phyloP scores from a whole-genome alignment of 2,888 invertebrate species.

The Heliconius cydno region DNA sequence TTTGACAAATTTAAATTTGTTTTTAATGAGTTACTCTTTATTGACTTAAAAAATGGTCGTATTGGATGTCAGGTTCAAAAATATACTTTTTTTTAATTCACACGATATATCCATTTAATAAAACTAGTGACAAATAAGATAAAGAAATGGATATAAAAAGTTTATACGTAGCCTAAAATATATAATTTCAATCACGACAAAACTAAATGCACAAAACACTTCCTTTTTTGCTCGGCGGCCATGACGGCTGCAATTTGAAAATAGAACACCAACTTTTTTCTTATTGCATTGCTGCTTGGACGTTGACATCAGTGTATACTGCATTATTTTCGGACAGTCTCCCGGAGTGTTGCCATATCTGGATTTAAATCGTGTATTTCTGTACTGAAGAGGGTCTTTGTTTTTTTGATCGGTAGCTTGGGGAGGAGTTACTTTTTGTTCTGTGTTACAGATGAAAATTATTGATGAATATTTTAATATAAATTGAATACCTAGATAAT shows the following conservation, averaged over 20 bases:
- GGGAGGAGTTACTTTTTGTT: constrained; percentile 16
- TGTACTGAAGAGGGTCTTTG: constrained; percentile 14
- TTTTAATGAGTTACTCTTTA: too few species aligned
- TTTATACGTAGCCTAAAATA: neutral
- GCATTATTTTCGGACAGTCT: constrained; percentile 77
- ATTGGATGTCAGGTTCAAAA: too few species aligned
- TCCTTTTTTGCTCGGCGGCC: constrained; percentile 62
- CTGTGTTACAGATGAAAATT: neutral
- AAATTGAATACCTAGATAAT: too few species aligned
- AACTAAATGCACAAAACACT: constrained; percentile 52
- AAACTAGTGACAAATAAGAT: too few species aligned
- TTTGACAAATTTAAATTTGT: too few species aligned
- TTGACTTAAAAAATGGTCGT: too few species aligned
- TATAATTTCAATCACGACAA: constrained; percentile 21
- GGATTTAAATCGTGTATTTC: constrained; percentile 47
- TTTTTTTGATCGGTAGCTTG: neutral
- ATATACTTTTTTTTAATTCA: too few species aligned
- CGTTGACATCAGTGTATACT: constrained; percentile 68
- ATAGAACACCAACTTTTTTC: constrained; percentile 69
- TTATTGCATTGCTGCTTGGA: constrained; percentile 72
- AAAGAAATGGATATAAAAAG: neutral
- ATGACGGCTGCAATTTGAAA: constrained; percentile 74
- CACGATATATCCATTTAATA: too few species aligned
- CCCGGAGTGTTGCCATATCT: constrained; percentile 72
- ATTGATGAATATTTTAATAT: too few species aligned